Conservation (phyloP, 2,888 invertebrate genomes). For the Orthosia cruda region DNA sequence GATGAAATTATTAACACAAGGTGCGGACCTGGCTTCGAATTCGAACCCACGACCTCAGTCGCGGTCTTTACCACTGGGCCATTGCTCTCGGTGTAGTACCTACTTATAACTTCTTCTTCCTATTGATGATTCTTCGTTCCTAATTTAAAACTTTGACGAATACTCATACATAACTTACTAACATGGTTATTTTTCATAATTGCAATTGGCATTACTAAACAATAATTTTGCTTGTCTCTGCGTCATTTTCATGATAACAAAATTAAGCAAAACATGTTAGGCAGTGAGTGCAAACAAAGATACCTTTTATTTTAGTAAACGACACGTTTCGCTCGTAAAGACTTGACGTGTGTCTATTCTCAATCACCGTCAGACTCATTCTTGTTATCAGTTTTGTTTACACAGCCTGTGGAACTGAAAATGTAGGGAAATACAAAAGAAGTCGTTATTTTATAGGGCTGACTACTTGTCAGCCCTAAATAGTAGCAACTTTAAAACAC, state of each 20-base stretch:
- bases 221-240: slow-evolving; percentile 30
- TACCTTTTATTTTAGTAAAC: slow-evolving; percentile 49
- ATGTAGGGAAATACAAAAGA: background rate
- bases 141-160: too few relatives aligned
- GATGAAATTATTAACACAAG: too few relatives aligned
- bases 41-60: too few relatives aligned
- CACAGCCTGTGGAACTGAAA: slow-evolving; percentile 9
- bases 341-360: slow-evolving; percentile 72
- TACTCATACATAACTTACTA: background rate
- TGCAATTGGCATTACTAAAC: slow-evolving; percentile 9
- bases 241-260: slow-evolving; percentile 53
- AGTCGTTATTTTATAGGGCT: background rate
- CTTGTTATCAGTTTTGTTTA: slow-evolving; percentile 44
- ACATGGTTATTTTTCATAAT: slow-evolving; percentile 6
- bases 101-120: too few relatives aligned
- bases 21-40: too few relatives aligned
- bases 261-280: slow-evolving; percentile 52
- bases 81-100: too few relatives aligned
- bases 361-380: slow-evolving; percentile 42
- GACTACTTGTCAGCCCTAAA: too few relatives aligned
- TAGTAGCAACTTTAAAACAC: too few relatives aligned
- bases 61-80: too few relatives aligned
- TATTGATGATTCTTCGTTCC: too few relatives aligned
- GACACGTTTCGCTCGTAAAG: slow-evolving; percentile 76
- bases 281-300: slow-evolving; percentile 43